phyloP scores from a whole-genome alignment of 2,888 invertebrate species.

The Hyppa rectilinea region DNA sequence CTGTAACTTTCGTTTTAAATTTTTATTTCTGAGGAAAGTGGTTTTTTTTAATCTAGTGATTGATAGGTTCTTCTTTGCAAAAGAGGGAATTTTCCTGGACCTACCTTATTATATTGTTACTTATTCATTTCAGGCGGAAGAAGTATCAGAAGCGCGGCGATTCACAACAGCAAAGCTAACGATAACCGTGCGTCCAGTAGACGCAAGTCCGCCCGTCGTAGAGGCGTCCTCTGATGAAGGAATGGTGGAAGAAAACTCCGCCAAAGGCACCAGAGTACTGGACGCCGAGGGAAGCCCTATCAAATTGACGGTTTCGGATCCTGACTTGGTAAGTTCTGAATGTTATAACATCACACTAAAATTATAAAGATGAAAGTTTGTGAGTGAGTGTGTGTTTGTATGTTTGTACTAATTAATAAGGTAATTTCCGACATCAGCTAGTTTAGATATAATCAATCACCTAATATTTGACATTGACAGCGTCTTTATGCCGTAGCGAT shows the following conservation, averaged over 20 bases:
- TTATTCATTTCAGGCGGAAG: conserved; percentile 93
- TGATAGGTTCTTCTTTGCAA: too few species aligned
- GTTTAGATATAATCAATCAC: background rate
- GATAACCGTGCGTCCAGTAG: conserved; percentile 96
- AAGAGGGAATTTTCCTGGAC: too few species aligned
- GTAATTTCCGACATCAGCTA: too few species aligned
- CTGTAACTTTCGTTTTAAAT: too few species aligned
- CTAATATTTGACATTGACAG: background rate
- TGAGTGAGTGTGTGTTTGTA: too few species aligned
- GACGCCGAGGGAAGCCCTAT: conserved; percentile 93
- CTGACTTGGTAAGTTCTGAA: conserved; percentile 93
- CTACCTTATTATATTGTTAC: too few species aligned
- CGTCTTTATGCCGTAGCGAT: background rate
- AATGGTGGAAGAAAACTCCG: conserved; percentile 96
- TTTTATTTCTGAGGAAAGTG: too few species aligned
- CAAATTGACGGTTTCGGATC: conserved; percentile 94
- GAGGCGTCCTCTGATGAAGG: conserved; percentile 93
- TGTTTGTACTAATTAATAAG: too few species aligned
- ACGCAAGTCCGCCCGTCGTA: conserved; percentile 96
- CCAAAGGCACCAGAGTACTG: conserved; percentile 95
- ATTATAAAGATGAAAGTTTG: too few species aligned
- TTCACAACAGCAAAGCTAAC: conserved; percentile 96
- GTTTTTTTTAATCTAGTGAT: too few species aligned
- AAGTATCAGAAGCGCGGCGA: conserved; percentile 94
- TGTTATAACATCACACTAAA: too few species aligned